These are phyloP conservation scores for Brachyopa scutellaris DNA, from an alignment of 2,888 invertebrate genomes.

Conservation along the genomic window DNA sequence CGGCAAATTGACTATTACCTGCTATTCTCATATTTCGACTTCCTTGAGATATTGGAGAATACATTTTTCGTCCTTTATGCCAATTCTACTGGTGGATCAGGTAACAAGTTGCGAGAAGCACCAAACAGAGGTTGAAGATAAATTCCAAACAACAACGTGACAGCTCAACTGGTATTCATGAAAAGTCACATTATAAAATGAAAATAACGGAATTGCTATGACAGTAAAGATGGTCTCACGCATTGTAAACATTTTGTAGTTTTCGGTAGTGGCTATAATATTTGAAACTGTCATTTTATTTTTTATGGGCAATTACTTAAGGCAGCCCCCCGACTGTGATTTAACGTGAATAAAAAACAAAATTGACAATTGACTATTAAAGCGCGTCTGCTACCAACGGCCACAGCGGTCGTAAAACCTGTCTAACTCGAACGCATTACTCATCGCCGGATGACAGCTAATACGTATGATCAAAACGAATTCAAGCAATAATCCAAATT, in stretches of 20 bases:
- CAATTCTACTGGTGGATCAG: not conserved
- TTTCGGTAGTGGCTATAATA: no score
- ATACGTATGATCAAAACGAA: slow-evolving; percentile 29
- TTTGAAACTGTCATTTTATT: slow-evolving; percentile 6
- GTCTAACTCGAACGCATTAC: slow-evolving; percentile 4
- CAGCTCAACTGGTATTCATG: no score
- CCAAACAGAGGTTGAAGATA: not conserved
- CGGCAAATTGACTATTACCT: not conserved
- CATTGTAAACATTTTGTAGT: not conserved
- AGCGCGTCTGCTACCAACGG: slow-evolving; percentile 1
- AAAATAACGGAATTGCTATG: no score
- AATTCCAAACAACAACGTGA: slow-evolving; percentile 44
- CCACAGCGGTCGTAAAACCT: not conserved
- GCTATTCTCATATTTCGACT: not conserved
- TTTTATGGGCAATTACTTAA: slow-evolving; percentile 36
- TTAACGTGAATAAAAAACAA: not conserved
- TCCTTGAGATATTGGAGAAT: not conserved
- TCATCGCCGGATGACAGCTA: slow-evolving; percentile 14
- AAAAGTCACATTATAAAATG: no score
- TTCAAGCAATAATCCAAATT: slow-evolving; percentile 56
- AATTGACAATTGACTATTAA: slow-evolving; percentile 27
- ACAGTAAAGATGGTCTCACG: no score
- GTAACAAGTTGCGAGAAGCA: not conserved
- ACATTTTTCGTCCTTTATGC: not conserved
- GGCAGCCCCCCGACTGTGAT: not conserved